These are phyloP conservation scores for Pipistrellus nathusii DNA, from an alignment of 2,797 vertebrate species.

Conservation along the genomic window DNA sequence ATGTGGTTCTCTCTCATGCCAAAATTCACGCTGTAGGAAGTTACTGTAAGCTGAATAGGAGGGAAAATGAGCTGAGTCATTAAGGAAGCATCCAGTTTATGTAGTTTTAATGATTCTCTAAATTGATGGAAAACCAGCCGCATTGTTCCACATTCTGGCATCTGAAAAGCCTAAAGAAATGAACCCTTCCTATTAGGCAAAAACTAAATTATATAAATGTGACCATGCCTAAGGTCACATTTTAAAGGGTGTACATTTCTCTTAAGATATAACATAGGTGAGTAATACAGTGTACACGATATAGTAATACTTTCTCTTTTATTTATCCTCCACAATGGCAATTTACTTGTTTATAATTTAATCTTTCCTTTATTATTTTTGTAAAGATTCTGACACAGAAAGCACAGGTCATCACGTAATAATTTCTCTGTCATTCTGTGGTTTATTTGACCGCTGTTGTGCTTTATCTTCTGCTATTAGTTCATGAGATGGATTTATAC, in stretches of 20 bases:
- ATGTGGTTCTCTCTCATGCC: not conserved
- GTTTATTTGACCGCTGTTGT: not conserved
- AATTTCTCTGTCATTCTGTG: not conserved
- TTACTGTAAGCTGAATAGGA: not conserved
- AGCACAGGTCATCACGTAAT: not conserved
- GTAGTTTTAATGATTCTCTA: conserved; percentile 20
- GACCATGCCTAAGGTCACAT: not conserved
- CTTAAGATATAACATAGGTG: not conserved
- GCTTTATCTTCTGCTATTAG: conserved; percentile 15
- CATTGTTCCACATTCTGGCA: not conserved
- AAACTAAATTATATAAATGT: not conserved
- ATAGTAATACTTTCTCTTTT: not conserved
- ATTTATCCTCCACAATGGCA: not conserved
- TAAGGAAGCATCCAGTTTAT: conserved; percentile 33
- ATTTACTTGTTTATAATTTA: not conserved
- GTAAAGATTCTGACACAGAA: conserved; percentile 32
- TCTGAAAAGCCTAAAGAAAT: conserved; percentile 41
- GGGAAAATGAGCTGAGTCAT: not conserved
- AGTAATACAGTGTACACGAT: not conserved
- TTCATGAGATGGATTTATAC: conserved; percentile 15
- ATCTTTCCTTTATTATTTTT: conserved; percentile 40
- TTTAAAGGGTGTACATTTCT: conserved; percentile 3
- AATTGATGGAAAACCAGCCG: not conserved
- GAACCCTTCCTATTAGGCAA: not conserved
- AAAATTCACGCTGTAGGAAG: conserved; percentile 9